Evolutionary conservation across 2,113 vertebrate species (phyloP), one percentile per base, ranked within the genome.

Genomic region (Rattus rattus): DNA sequence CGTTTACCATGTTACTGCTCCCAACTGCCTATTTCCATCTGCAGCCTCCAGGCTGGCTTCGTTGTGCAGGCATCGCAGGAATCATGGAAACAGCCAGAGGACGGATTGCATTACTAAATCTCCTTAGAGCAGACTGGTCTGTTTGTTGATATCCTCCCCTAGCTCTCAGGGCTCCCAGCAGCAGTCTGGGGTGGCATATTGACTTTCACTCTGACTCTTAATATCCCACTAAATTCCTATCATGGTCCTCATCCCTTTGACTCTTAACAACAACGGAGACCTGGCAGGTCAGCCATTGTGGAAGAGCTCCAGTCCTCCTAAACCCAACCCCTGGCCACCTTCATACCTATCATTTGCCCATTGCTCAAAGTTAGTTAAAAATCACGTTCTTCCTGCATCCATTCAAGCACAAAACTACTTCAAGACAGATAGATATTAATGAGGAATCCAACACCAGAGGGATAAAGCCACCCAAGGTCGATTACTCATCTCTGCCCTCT

Each of bases 71-170:
- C 13, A 76, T n/a, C 65, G 61, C 12, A 72, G 52, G 22, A 96
- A 90, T 83, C 75, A 89, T 0, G 69, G 22, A 95, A 94, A 79
- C 63, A 92, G 14, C 24, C 59, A 94, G 87, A 80, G 81, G 92
- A 88, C 10, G 7, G 61, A 52, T 86, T 75, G 77, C 49, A 47
- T 75, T 56, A 67, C 49, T 75, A 92, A 94, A 20, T 92, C 26
- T 87, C 39, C 75, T 94, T 76, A 28, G 88, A 5, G 73, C 10
- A 43, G 84, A 92, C n/a, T 88, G 43, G 69, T n/a, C 12, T 89
- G 20, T 95, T 86, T 91, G 70, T 39, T 63, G 83, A 83, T n/a
- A 2, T 52, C n/a, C 39, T 17, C 65, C 86, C 54, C 70, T 79
- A 75, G 81, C 30, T 93, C 24, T 56, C 36, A 47, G 67, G 69